Conservation (phyloP, 2,888 invertebrate genomes). For the Taenaris catops region DNA sequence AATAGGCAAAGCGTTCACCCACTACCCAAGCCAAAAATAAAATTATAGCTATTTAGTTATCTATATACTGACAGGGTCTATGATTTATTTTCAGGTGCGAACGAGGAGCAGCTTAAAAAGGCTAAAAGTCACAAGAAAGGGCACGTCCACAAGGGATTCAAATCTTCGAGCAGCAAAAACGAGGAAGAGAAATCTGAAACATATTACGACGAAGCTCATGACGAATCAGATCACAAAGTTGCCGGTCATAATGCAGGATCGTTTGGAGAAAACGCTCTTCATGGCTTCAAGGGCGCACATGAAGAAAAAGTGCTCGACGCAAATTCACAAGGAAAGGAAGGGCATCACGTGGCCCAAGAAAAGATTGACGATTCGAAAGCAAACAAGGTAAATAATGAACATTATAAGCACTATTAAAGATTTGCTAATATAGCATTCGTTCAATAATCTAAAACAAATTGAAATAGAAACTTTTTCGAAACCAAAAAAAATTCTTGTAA, state of each 20-base stretch:
- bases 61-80: no score
- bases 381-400: slow-evolving; percentile 63
- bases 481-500: no score
- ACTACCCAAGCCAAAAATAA: no score
- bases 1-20: no score
- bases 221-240: slow-evolving; percentile 80
- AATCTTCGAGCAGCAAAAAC: slow-evolving; percentile 83
- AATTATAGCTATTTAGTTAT: no score
- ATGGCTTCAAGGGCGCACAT: slow-evolving; percentile 80
- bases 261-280: slow-evolving; percentile 78
- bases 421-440: no score
- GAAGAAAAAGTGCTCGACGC: slow-evolving; percentile 79
- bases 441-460: no score
- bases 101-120: slow-evolving; percentile 75
- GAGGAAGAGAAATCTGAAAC: slow-evolving; percentile 83
- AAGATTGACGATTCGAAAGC: slow-evolving; percentile 79
- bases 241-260: slow-evolving; percentile 78
- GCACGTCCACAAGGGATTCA: slow-evolving; percentile 83
- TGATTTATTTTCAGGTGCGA: slow-evolving; percentile 53
- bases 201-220: slow-evolving; percentile 83
- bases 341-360: slow-evolving; percentile 78
- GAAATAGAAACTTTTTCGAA: no score
- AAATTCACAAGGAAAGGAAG: slow-evolving; percentile 79
- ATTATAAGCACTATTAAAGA: no score
- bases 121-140: slow-evolving; percentile 82